phyloP scores from a whole-genome alignment of 2,113 vertebrate genomes.

The Caranx ignobilis region DNA sequence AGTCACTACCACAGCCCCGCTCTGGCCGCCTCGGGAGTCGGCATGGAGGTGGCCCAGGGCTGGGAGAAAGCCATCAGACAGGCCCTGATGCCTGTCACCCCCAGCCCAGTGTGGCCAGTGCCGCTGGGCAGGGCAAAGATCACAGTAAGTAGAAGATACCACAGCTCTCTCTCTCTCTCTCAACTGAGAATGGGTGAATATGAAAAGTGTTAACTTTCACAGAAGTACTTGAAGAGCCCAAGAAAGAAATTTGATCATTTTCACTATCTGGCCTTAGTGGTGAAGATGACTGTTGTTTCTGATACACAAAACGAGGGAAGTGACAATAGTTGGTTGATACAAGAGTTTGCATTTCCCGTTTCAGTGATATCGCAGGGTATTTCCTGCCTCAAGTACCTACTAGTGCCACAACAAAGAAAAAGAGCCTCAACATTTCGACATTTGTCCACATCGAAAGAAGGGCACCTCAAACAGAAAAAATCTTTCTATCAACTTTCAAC shows the following conservation, averaged over 20 bases:
- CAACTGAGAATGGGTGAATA: neutral
- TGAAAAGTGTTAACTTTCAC: neutral
- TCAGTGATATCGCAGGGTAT: conserved; percentile 12
- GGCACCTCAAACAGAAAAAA: neutral
- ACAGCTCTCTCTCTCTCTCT: neutral
- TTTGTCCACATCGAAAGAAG: neutral
- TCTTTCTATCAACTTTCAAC: neutral
- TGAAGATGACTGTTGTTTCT: neutral
- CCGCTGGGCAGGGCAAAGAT: conserved; percentile 92
- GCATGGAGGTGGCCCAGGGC: conserved; percentile 94
- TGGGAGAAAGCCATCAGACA: conserved; percentile 99
- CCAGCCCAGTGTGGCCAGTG: conserved; percentile 91
- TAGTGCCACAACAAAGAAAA: neutral
- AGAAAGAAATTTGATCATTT: neutral
- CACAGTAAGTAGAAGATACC: conserved; percentile 89
- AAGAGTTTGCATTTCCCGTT: neutral
- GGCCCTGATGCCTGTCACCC: conserved; percentile 98
- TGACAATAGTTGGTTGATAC: neutral
- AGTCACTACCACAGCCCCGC: conserved; percentile 90
- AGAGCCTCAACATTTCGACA: neutral
- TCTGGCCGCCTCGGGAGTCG: conserved; percentile 93
- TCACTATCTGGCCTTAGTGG: neutral
- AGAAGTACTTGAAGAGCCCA: neutral
- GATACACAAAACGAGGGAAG: neutral
- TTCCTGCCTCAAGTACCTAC: neutral